A percentile compares a stretch with the other conserved stretches of the same genome.
Evolutionary conservation across 2,888 invertebrate species (phyloP).

Genomic region (Andrena dorsata): DNA sequence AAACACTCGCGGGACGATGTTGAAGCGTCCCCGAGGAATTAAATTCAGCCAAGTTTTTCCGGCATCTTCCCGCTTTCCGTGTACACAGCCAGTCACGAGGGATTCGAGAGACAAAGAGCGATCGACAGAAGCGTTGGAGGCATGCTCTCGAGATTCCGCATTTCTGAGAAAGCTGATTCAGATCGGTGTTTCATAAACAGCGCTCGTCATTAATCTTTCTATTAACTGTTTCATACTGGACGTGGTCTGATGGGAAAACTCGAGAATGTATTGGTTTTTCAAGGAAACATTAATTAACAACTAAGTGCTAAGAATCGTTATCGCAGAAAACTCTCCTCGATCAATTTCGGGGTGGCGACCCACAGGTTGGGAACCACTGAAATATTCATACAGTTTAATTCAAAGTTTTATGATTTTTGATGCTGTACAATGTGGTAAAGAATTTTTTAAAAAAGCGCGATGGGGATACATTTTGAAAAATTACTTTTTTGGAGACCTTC

Average conservation of each 20-base stretch:
- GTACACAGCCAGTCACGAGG: neutral
- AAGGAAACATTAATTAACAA: no score
- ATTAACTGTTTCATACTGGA: neutral
- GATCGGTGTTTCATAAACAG: neutral
- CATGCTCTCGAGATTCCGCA: neutral
- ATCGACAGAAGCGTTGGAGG: constrained; percentile 16
- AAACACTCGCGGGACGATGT: constrained; percentile 14
- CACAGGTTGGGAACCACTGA: no score
- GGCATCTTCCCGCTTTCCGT: neutral
- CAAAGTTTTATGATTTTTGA: no score
- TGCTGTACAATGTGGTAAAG: no score
- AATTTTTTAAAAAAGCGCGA: no score
- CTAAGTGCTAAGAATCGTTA: no score
- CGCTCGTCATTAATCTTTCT: neutral
- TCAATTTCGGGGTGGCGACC: no score
- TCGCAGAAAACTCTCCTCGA: no score
- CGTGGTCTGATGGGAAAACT: neutral
- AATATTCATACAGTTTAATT: no score
- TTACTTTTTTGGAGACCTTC: no score
- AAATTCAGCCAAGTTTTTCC: constrained; percentile 5
- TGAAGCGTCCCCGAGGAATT: constrained; percentile 20
- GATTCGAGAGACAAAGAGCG: constrained; percentile 1
- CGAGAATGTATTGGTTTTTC: neutral
- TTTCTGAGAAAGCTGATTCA: neutral
- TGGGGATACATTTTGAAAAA: no score